Evolutionary conservation across 2,113 vertebrate genomes (phyloP), one percentile per base, ranked within the genome.

Genomic region (Carassius carassius): DNA sequence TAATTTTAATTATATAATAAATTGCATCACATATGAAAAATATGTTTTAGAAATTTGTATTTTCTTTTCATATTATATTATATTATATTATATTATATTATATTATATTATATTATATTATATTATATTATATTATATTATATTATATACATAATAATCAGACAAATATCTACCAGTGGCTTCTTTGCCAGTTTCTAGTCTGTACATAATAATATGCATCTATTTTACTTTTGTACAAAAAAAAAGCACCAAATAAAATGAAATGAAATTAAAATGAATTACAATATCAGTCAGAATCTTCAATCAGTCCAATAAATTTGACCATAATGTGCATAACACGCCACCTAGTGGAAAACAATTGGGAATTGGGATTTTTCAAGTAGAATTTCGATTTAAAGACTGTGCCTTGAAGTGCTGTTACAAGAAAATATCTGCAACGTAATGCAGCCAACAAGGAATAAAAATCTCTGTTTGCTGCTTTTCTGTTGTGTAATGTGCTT

Each of bases 281-380:
- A 2, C 17, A 58, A 19, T 1, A 56, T 58, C 56, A 58, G 56
- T 58, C 67, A 5, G 29, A 72, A 72, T 47, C 10, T n/a, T n/a
- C 29, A 35, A 21, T 41, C 51, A 7, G 29, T 60, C 56, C 29
- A 60, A 5, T 44, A 13, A 5, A 75, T 29, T 17, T 56, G n/a
- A 3, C 25, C 3, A 56, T 54, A 7, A 75, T 74, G 69, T 29
- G 44, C 67, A 25, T 60, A 35, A 29, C 23, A 3, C 60, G 77
- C 86, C 87, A 84, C 21, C 87, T 79, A 84, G 86, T 87, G 89
- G 87, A 67, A 0, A 23, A 49, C 23, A 23, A 29, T 5, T 70
- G 62, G 1, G 14, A 49, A 29, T 21, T 12, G 19, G 19, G 9
- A 21, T 19, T 72, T 70, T 41, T 41, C 69, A 72, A 72, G 69